phyloP scores from a whole-genome alignment of 2,888 invertebrate species.

The Volucella zonaria region DNA sequence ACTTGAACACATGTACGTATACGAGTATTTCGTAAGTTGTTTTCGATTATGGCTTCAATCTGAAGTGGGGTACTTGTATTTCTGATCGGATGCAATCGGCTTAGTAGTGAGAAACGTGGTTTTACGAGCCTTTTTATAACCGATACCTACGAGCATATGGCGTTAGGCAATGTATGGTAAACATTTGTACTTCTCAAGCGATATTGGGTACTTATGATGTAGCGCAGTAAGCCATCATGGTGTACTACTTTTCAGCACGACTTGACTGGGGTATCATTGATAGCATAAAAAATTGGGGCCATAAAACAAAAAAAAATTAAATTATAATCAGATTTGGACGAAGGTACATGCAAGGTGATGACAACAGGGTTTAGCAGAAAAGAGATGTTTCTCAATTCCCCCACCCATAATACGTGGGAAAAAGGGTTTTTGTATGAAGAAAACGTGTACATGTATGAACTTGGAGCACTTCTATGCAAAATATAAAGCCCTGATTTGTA shows the following conservation, averaged over 20 bases:
- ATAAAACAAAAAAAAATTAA: slow-evolving; percentile 3
- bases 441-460: too few species aligned
- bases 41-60: slow-evolving; percentile 38
- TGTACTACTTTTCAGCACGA: slow-evolving; percentile 38
- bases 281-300: slow-evolving; percentile 32
- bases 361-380: too few species aligned
- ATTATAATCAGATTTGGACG: slow-evolving; percentile 43
- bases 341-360: neutral
- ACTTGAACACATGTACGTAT: too few species aligned
- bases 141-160: slow-evolving; percentile 7
- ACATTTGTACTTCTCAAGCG: slow-evolving; percentile 37
- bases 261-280: slow-evolving; percentile 27
- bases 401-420: too few species aligned
- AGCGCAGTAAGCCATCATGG: slow-evolving; percentile 23
- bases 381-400: too few species aligned
- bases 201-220: slow-evolving; percentile 37
- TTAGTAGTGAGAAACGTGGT: slow-evolving; percentile 10
- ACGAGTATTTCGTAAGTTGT: slow-evolving; percentile 49
- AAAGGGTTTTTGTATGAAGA: too few species aligned
- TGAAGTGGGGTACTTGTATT: slow-evolving; percentile 41
- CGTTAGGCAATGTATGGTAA: slow-evolving; percentile 43
- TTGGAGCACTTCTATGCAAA: too few species aligned
- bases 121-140: slow-evolving; percentile 27
- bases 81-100: slow-evolving; percentile 47
- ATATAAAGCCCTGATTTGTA: too few species aligned